Evolutionary conservation across 2,113 vertebrate species (phyloP).

Genomic region (Macroglossus sobrinus): DNA sequence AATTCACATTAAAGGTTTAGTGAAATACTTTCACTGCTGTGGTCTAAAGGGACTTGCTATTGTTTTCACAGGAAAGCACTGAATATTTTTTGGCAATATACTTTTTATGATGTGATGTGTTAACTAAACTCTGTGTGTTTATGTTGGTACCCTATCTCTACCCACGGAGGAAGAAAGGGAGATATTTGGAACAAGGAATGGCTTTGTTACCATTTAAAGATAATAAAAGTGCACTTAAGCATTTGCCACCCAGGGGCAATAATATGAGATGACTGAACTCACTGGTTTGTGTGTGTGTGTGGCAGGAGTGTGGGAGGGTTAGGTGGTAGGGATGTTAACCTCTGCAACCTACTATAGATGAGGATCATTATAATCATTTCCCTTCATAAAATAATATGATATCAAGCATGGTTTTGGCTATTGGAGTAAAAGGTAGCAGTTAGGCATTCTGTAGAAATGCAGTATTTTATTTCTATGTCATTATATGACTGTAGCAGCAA

Average conservation of each 20-base stretch:
- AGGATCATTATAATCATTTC: slow-evolving; percentile 11
- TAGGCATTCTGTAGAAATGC: slow-evolving; percentile 67
- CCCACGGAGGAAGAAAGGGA: not conserved
- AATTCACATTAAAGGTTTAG: slow-evolving; percentile 76
- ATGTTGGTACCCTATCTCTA: not conserved
- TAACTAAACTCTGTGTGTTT: slow-evolving; percentile 42
- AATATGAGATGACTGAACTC: not conserved
- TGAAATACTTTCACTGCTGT: slow-evolving; percentile 56
- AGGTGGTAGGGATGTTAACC: not conserved
- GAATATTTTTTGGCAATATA: slow-evolving; percentile 36
- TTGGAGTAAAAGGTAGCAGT: slow-evolving; percentile 32
- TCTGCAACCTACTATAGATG: not conserved
- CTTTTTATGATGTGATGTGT: not conserved
- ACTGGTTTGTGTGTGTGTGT: not conserved
- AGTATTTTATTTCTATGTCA: slow-evolving; percentile 63
- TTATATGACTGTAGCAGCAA: slow-evolving; percentile 33
- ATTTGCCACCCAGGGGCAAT: not conserved
- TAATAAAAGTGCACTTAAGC: slow-evolving; percentile 5
- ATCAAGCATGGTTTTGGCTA: slow-evolving; percentile 2
- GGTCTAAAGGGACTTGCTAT: slow-evolving; percentile 47
- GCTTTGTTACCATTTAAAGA: slow-evolving; percentile 9
- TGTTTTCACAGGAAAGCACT: slow-evolving; percentile 52
- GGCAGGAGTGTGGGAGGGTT: not conserved
- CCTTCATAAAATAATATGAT: not conserved
- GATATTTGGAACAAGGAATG: not conserved